Evolutionary conservation across 1,140 invertebrate species (phyloP).

Genomic region (Ceratina calcarata): DNA sequence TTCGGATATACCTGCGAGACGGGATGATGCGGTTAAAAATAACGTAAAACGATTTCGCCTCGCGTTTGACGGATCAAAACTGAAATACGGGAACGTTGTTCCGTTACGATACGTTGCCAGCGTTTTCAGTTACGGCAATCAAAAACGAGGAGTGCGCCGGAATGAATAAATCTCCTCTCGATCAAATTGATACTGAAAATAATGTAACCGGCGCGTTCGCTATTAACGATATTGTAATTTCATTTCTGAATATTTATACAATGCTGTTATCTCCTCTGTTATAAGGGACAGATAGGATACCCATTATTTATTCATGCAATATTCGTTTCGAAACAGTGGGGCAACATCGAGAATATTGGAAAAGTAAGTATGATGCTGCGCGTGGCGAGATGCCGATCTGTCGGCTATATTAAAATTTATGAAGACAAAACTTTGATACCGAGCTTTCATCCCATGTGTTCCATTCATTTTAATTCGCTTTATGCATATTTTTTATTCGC

Average conservation of each 20-base stretch:
- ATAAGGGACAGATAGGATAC: not conserved
- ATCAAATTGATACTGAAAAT: too few relatives aligned
- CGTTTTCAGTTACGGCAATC: too few relatives aligned
- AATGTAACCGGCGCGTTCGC: too few relatives aligned
- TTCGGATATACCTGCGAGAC: not conserved
- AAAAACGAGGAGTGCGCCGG: too few relatives aligned
- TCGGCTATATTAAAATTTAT: slow-evolving; percentile 2
- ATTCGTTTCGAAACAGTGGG: not conserved
- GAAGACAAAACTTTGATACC: not conserved
- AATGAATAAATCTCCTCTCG: too few relatives aligned
- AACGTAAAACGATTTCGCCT: not conserved
- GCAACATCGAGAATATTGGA: slow-evolving; percentile 9
- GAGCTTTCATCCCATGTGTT: not conserved
- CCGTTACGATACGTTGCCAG: too few relatives aligned
- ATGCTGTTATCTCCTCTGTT: not conserved
- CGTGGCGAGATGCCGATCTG: not conserved
- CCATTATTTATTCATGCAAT: not conserved
- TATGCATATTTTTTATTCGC: too few relatives aligned
- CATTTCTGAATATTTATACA: slow-evolving; percentile 2
- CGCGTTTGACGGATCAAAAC: not conserved
- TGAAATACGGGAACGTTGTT: too few relatives aligned
- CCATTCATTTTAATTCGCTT: not conserved
- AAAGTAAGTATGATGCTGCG: not conserved
- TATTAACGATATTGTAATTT: too few relatives aligned
- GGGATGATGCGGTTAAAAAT: not conserved